Conservation (phyloP, 2,113 vertebrate genomes). For the Channa maculata region DNA sequence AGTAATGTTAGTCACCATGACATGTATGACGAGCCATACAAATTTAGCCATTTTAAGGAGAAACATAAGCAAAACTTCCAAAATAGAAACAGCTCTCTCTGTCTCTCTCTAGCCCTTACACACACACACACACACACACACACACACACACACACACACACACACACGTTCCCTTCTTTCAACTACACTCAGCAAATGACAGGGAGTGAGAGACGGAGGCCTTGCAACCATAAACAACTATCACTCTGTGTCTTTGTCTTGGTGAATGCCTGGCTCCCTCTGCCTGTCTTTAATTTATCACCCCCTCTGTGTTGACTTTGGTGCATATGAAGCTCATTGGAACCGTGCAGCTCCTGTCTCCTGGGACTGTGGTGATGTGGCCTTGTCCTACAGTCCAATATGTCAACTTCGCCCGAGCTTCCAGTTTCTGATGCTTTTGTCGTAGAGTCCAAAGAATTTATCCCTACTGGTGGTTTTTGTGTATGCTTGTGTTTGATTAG, state of each 20-base stretch:
- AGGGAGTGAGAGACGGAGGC: constrained; percentile 63
- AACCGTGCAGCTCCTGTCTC: constrained; percentile 11
- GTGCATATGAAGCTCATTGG: constrained; percentile 32
- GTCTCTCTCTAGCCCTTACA: background rate
- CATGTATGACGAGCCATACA: constrained; percentile 17
- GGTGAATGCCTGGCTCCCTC: constrained; percentile 24
- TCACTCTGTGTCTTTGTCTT: constrained; percentile 59
- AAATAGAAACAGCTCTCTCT: constrained; percentile 59
- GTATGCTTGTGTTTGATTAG: background rate
- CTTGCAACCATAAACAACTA: constrained; percentile 65
- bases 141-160: constrained; percentile 27
- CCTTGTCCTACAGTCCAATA: constrained; percentile 46
- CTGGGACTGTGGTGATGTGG: constrained; percentile 48
- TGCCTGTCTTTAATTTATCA: constrained; percentile 50
- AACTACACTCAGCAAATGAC: constrained; percentile 76
- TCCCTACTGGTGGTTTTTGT: constrained; percentile 22
- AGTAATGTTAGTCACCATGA: constrained; percentile 26
- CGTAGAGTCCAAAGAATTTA: constrained; percentile 12
- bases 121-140: constrained; percentile 31
- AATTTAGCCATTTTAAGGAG: constrained; percentile 39
- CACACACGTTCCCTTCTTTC: constrained; percentile 47
- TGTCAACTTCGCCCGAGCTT: constrained; percentile 39
- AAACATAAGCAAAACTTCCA: constrained; percentile 36
- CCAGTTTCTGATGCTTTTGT: constrained; percentile 37
- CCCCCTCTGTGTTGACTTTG: constrained; percentile 35